Conservation (phyloP, 2,113 vertebrate genomes). For the Muntiacus muntjak region DNA sequence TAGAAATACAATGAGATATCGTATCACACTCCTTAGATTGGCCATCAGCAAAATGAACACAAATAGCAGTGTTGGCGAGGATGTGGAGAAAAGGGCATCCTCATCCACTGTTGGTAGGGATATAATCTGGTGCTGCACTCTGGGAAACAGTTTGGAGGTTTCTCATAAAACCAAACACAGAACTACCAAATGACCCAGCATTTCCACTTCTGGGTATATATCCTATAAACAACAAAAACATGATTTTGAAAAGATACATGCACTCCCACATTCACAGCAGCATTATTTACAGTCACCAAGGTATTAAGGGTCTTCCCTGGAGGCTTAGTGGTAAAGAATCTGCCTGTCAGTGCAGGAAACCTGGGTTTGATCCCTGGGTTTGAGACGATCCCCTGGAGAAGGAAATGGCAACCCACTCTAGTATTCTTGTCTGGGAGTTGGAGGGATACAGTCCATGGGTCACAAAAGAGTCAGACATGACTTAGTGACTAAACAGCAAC, state of each 20-base stretch:
- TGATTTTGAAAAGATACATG: not conserved
- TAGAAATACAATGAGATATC: not conserved
- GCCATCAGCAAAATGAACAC: not conserved
- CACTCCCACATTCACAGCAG: not conserved
- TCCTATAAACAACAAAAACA: not conserved
- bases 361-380: not conserved
- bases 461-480: not conserved
- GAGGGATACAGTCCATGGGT: not conserved
- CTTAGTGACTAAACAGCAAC: not conserved
- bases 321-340: not conserved
- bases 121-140: not conserved
- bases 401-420: not conserved
- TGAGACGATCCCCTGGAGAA: not conserved
- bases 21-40: not conserved
- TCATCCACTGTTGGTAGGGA: not conserved
- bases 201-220: not conserved
- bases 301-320: not conserved
- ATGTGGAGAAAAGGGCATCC: not conserved
- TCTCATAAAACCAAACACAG: not conserved
- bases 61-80: not conserved
- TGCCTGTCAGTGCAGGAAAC: not conserved
- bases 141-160: not conserved
- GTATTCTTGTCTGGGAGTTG: not conserved
- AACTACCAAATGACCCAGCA: not conserved
- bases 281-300: not conserved